phyloP scores from a whole-genome alignment of 2,888 invertebrate genomes.

The Patella depressa region DNA sequence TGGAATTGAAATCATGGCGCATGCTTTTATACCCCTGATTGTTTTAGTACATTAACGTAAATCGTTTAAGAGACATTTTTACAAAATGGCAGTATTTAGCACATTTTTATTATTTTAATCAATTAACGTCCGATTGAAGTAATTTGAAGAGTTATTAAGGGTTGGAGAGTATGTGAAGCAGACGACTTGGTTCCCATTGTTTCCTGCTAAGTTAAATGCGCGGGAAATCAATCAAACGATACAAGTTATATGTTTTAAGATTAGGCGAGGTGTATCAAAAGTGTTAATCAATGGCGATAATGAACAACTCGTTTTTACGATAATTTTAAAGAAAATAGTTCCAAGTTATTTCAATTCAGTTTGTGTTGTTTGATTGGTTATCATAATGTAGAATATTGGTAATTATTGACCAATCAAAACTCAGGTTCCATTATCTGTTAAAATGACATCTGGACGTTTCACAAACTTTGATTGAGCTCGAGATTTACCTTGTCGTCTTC shows the following conservation, averaged over 20 bases:
- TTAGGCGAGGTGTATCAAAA: too few relatives aligned
- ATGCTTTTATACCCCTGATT: too few relatives aligned
- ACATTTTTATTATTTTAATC: slow-evolving; percentile 10
- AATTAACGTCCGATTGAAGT: slow-evolving; percentile 1
- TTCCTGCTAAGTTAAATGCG: neutral
- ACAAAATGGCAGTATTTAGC: neutral
- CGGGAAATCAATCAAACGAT: neutral
- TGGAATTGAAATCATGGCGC: too few relatives aligned
- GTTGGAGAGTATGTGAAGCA: neutral
- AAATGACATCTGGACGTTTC: neutral
- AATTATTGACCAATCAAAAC: slow-evolving; percentile 10
- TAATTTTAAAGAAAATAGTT: too few relatives aligned
- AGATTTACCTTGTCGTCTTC: neutral
- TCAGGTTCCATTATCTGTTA: neutral
- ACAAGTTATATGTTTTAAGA: too few relatives aligned
- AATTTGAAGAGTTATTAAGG: slow-evolving; percentile 9
- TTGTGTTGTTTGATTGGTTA: slow-evolving; percentile 4
- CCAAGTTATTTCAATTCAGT: too few relatives aligned
- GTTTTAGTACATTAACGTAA: slow-evolving; percentile 4
- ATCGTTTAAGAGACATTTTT: slow-evolving; percentile 11
- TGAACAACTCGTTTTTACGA: too few relatives aligned
- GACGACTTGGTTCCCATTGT: slow-evolving; percentile 2
- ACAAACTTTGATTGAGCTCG: neutral
- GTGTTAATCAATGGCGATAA: too few relatives aligned
- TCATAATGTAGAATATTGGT: neutral